Evolutionary conservation across 2,888 invertebrate genomes (phyloP).

Genomic region (Dastarcus helophoroides): DNA sequence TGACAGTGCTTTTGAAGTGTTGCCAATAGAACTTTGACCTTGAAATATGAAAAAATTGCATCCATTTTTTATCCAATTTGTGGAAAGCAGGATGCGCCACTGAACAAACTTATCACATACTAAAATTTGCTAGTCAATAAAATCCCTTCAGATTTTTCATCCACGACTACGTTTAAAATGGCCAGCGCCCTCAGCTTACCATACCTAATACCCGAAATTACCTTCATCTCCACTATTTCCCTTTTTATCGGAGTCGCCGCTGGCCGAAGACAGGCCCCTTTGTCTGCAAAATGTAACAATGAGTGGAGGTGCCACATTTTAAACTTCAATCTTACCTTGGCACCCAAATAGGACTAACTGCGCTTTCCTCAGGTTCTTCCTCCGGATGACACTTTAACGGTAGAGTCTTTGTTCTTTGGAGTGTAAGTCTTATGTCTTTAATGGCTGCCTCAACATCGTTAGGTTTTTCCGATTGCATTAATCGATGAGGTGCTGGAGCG

Average conservation of each 20-base stretch:
- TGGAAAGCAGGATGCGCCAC: too few species aligned
- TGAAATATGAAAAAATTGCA: too few species aligned
- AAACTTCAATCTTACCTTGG: constrained; percentile 44
- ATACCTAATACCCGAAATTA: too few species aligned
- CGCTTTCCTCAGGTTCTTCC: constrained; percentile 38
- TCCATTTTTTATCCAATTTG: too few species aligned
- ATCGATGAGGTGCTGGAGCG: constrained; percentile 63
- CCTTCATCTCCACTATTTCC: constrained; percentile 55
- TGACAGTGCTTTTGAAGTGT: too few species aligned
- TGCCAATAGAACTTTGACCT: too few species aligned
- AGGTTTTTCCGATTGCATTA: constrained; percentile 31
- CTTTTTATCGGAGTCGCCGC: constrained; percentile 53
- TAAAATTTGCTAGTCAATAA: too few species aligned
- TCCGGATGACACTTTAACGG: constrained; percentile 41
- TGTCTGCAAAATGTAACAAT: constrained; percentile 35
- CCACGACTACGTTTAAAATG: too few species aligned
- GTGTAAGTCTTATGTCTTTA: constrained; percentile 70
- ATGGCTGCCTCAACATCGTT: constrained; percentile 52
- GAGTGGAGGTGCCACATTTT: background rate
- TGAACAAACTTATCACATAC: too few species aligned
- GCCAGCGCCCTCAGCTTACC: too few species aligned
- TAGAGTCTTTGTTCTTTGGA: constrained; percentile 60
- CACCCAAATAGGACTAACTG: constrained; percentile 57
- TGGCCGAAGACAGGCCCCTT: constrained; percentile 41
- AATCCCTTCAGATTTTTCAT: too few species aligned